Percentiles rank a stretch among this genome's conserved stretches.
These are phyloP conservation scores for Xyliphius kryptos DNA, from an alignment of 2,113 vertebrate species.

Conservation along the genomic window DNA sequence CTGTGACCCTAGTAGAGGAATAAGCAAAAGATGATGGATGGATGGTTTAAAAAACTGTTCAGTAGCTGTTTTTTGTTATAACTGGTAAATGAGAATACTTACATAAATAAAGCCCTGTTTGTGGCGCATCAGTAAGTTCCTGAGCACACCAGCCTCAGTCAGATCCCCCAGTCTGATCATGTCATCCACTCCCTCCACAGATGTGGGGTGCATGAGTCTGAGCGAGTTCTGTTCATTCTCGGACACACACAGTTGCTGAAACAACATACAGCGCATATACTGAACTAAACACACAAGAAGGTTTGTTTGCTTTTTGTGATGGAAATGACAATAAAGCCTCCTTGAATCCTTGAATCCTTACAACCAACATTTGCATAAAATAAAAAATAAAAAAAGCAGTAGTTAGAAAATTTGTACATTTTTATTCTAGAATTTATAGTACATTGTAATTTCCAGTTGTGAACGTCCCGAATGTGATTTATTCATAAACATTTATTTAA, in stretches of 20 bases:
- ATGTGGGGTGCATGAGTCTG: conserved; percentile 80
- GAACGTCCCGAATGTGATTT: no score
- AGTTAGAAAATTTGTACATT: no score
- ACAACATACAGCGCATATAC: neutral
- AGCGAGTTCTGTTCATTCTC: conserved; percentile 60
- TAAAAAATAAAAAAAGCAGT: no score
- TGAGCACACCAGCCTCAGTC: conserved; percentile 82
- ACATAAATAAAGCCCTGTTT: conserved; percentile 81
- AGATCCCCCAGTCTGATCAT: conserved; percentile 89
- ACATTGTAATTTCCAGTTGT: no score
- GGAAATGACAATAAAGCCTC: no score
- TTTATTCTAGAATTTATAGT: no score
- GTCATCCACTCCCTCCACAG: conserved; percentile 80
- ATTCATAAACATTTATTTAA: no score
- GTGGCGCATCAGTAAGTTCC: conserved; percentile 84
- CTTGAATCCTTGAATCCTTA: no score
- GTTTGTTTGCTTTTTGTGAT: no score
- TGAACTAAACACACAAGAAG: neutral
- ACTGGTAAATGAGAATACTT: conserved; percentile 49
- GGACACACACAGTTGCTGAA: conserved; percentile 71
- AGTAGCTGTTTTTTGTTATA: neutral
- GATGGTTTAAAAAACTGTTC: neutral
- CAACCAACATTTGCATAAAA: no score
- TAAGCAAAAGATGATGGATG: no score
- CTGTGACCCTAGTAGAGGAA: no score